phyloP scores from a whole-genome alignment of 2,888 invertebrate species.

The Lasioglossum marginatum region DNA sequence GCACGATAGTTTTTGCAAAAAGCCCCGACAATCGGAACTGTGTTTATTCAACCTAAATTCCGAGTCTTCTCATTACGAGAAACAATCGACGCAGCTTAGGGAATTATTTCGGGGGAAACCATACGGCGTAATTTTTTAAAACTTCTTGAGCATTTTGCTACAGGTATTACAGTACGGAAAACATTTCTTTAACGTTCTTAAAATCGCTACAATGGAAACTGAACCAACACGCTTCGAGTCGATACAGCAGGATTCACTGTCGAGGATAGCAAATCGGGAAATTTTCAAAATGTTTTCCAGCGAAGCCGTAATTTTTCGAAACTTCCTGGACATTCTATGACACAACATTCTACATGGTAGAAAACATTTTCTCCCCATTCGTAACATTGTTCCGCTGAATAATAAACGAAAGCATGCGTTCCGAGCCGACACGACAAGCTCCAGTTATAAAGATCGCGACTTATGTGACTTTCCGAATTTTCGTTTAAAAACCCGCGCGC shows the following conservation, averaged over 20 bases:
- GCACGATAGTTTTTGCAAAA: not conserved
- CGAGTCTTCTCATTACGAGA: not conserved
- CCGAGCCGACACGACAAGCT: not conserved
- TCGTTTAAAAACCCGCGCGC: not conserved
- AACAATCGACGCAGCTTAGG: not conserved
- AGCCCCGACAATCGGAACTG: not conserved
- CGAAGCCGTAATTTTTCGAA: not conserved
- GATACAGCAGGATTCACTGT: no score
- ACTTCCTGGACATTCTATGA: not conserved
- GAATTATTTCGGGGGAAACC: not conserved
- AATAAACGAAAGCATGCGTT: not conserved
- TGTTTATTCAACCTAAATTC: not conserved
- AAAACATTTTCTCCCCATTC: not conserved
- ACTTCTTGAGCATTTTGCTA: not conserved
- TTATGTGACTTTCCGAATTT: not conserved
- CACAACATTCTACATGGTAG: not conserved
- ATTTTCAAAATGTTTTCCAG: not conserved
- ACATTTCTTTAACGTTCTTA: not conserved
- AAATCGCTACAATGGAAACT: not conserved
- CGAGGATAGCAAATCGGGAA: not conserved
- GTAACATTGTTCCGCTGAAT: not conserved
- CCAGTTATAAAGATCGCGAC: not conserved
- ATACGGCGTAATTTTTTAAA: not conserved
- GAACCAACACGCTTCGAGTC: not conserved
- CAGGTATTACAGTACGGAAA: not conserved